Base-by-base conservation (phyloP, 35 echinoderm and acorn worm species). In the Amphiura filiformis region DNA sequence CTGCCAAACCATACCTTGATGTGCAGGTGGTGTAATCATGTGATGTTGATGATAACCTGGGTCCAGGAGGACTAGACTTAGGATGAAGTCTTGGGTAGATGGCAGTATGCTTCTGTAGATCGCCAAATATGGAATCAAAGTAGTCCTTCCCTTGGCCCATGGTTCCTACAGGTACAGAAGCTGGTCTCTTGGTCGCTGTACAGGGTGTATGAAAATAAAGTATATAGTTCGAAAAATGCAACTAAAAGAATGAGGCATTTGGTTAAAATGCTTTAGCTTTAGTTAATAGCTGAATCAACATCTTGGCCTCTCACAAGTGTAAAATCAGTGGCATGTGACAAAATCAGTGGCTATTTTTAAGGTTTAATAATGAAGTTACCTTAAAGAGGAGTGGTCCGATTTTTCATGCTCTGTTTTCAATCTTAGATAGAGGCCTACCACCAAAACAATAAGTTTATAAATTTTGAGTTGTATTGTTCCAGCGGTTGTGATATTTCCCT, bases 101-200 rank as follows among this genome's bases (percentile, higher is more conserved):
- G 0, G 80, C 76, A 23, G 79, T 87, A 77, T 77, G 86, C 76
- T 91, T 89, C 44, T 90, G 90, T 32, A 99, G 83, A 70, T 94
- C 96, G 38, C 93, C 85, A 78, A 99, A 99, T 42, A 94, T 99
- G 57, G 96, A 91, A 57, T 99, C 90, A 94, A 99, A 99, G 81
- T 99, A 99, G 81, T 99, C 96, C 85, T 86, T 94, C 13, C 96
- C 96, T 76, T 94, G 96, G 38, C 96, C 96, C 96, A 99, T 99
- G 36, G 92, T 92, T 2, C 90, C 78, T 36, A 83, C 80, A 26
- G 96, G 96, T 28, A 99, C 96, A 56, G 96, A 99, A 0, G 93
- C 78, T 28, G 96, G 96, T 47, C 96, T 76, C 31, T 77, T 26
- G 75, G 75, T 35, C 75, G 75, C 34, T 35, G 75, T n/a, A n/a